A percentile compares a stretch with the other conserved stretches of the same genome.
phyloP scores from a whole-genome alignment of 2,888 invertebrate species.

The Andrena hattorfiana region DNA sequence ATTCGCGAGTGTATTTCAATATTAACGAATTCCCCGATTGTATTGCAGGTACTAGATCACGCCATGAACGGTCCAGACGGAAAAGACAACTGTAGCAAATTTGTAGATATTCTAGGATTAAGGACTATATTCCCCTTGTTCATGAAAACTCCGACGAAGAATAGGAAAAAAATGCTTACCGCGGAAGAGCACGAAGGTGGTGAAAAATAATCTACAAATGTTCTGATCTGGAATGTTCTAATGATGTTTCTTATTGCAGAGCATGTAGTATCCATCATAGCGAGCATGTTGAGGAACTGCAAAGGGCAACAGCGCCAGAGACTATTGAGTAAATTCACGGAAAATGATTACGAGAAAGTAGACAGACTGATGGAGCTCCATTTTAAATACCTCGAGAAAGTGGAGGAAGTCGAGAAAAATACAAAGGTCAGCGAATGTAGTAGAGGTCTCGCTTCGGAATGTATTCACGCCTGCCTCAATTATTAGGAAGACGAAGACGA shows the following conservation, averaged over 20 bases:
- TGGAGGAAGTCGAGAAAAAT: conserved; percentile 91
- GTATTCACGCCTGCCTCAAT: not conserved
- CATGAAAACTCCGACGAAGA: conserved; percentile 98
- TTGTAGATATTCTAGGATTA: conserved; percentile 98
- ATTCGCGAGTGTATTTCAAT: not conserved
- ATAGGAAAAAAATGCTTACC: conserved; percentile 91
- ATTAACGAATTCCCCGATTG: not conserved
- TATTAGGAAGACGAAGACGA: conserved; percentile 90
- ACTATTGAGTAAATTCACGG: conserved; percentile 97
- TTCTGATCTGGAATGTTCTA: not conserved
- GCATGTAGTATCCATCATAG: conserved; percentile 96
- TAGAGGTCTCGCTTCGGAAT: not conserved
- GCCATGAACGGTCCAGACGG: conserved; percentile 98
- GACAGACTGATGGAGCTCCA: conserved; percentile 98
- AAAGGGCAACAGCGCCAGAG: conserved; percentile 95
- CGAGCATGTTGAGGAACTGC: conserved; percentile 97
- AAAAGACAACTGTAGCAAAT: conserved; percentile 98
- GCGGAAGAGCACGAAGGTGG: conserved; percentile 95
- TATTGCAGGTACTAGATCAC: conserved; percentile 92
- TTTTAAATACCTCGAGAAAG: conserved; percentile 98
- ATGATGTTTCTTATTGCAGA: conserved; percentile 86
- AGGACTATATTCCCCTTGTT: conserved; percentile 99
- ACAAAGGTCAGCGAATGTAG: conserved; percentile 86
- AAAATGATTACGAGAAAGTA: conserved; percentile 99
- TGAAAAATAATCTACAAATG: not conserved